Percentiles rank a stretch among this genome's conserved stretches.
phyloP scores from a whole-genome alignment of 2,797 vertebrate species.

The Gorsachius magnificus region DNA sequence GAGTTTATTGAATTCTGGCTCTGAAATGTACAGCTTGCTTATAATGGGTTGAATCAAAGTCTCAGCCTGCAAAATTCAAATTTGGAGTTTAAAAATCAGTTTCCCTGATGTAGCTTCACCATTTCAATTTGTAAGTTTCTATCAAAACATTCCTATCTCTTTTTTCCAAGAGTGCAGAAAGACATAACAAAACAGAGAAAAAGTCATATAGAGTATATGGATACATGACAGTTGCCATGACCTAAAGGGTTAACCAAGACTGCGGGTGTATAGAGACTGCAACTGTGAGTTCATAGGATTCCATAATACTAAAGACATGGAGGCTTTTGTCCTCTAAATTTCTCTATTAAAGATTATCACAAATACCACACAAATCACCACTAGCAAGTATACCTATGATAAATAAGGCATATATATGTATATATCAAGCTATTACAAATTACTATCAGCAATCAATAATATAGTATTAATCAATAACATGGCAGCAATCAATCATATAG shows the following conservation, averaged over 20 bases:
- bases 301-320: neutral
- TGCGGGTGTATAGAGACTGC: neutral
- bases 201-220: neutral
- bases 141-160: neutral
- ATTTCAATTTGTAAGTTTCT: neutral
- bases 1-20: neutral
- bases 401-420: neutral
- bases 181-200: neutral
- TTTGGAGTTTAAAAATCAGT: neutral
- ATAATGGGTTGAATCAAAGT: neutral
- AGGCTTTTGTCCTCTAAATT: neutral
- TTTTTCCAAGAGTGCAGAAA: neutral
- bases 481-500: neutral
- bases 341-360: neutral
- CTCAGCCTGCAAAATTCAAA: neutral
- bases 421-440: neutral
- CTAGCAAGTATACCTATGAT: neutral
- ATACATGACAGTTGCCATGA: neutral
- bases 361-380: neutral
- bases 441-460: neutral
- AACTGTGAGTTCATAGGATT: rapidly evolving
- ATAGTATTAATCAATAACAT: neutral
- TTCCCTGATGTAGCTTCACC: neutral
- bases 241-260: neutral
- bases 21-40: neutral